These are phyloP conservation scores for Abramis brama DNA, from an alignment of 2,113 vertebrate genomes.

Conservation along the genomic window DNA sequence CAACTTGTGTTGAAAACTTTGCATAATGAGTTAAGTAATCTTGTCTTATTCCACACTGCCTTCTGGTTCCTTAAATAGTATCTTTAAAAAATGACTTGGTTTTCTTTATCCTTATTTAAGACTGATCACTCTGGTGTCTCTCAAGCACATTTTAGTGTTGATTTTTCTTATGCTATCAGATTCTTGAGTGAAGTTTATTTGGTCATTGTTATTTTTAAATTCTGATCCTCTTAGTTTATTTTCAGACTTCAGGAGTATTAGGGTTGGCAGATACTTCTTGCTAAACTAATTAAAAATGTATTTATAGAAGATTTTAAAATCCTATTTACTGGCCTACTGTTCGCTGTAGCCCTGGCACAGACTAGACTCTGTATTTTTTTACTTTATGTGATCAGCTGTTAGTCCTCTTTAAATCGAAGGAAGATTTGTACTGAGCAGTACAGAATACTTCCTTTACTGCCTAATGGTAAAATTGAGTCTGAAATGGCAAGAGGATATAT, in stretches of 20 bases:
- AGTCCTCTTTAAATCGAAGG: conserved; percentile 19
- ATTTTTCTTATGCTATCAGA: background rate
- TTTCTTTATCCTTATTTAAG: background rate
- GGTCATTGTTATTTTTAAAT: background rate
- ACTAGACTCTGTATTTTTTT: background rate
- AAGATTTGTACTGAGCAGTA: background rate
- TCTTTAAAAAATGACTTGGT: background rate
- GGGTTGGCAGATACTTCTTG: background rate
- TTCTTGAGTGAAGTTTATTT: background rate
- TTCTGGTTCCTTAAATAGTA: background rate
- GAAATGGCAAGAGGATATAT: background rate
- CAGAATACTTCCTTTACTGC: background rate
- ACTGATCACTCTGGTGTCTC: background rate
- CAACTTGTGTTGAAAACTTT: conserved; percentile 14
- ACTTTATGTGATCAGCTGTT: conserved; percentile 39
- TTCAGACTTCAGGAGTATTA: background rate
- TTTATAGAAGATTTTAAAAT: conserved; percentile 22
- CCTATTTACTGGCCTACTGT: conserved; percentile 11
- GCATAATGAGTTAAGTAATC: background rate
- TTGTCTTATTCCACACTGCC: background rate
- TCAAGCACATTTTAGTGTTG: background rate
- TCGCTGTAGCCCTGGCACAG: too few species aligned
- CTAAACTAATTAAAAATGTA: conserved; percentile 1
- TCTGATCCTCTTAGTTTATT: conserved; percentile 13
- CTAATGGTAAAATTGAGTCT: background rate